Evolutionary conservation across 2,797 vertebrate genomes (phyloP).

Genomic region (Falco naumanni): DNA sequence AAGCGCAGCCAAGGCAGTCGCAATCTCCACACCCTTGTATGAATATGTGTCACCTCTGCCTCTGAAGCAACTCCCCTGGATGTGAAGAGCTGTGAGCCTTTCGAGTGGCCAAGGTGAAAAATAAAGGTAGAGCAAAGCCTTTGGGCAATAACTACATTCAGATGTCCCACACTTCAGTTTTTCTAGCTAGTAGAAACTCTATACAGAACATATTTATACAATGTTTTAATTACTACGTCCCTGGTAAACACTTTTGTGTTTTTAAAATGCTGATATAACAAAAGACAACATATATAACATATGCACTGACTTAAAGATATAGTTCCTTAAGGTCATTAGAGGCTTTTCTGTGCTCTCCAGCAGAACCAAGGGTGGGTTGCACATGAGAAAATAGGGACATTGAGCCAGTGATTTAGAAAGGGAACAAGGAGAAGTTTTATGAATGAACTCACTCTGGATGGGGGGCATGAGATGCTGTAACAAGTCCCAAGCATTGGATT

Average conservation of each 20-base stretch:
- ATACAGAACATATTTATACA: not conserved
- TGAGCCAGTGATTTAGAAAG: not conserved
- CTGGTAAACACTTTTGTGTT: not conserved
- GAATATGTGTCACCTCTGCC: not conserved
- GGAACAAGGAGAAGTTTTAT: not conserved
- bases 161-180: not conserved
- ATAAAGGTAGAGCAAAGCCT: not conserved
- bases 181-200: not conserved
- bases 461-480: not conserved
- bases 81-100: not conserved
- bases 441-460: not conserved
- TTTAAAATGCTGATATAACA: not conserved
- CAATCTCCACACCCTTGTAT: fast-evolving
- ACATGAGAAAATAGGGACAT: not conserved
- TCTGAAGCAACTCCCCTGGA: not conserved
- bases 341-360: not conserved
- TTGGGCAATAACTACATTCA: not conserved
- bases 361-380: not conserved
- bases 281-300: not conserved
- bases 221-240: not conserved
- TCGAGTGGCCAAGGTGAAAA: not conserved
- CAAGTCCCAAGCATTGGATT: not conserved
- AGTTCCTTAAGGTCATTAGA: not conserved
- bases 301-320: not conserved
- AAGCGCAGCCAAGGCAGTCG: not conserved